These are phyloP conservation scores for Dicerorhinus sumatrensis DNA, from an alignment of 2,113 vertebrate species.

Conservation along the genomic window DNA sequence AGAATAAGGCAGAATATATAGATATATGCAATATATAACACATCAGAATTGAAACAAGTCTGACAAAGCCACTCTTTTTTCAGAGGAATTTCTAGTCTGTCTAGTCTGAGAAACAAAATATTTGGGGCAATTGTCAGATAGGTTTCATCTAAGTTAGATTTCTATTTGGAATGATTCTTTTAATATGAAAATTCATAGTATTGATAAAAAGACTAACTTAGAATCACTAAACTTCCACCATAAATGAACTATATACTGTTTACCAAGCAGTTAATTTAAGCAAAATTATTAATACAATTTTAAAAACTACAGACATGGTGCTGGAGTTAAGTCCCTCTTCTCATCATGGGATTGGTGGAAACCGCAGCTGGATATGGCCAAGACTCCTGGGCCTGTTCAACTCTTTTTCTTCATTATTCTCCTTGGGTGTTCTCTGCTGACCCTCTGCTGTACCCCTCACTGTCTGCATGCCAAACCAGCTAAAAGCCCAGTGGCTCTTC, in stretches of 20 bases:
- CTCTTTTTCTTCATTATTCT: neutral
- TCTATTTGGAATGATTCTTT: neutral
- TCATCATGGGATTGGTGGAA: neutral
- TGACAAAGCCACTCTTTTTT: neutral
- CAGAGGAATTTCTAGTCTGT: neutral
- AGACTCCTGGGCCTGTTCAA: neutral
- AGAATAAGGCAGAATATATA: neutral
- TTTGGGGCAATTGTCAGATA: neutral
- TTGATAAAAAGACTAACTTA: neutral
- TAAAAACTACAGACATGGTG: neutral
- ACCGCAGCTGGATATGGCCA: neutral
- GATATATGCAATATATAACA: neutral
- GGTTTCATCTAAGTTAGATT: neutral
- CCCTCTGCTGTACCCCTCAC: neutral
- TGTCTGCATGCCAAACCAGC: neutral
- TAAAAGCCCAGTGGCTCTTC: neutral
- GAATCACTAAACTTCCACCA: neutral
- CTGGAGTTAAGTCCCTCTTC: neutral
- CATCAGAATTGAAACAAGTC: neutral
- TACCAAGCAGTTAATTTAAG: neutral
- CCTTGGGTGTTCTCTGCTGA: too few species aligned
- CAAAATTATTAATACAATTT: neutral
- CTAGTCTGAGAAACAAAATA: neutral
- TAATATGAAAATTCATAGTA: neutral
- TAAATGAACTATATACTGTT: neutral